Evolutionary conservation across 2,113 vertebrate species (phyloP), one percentile per base, ranked within the genome.

Genomic region (Semicossyphus pulcher): DNA sequence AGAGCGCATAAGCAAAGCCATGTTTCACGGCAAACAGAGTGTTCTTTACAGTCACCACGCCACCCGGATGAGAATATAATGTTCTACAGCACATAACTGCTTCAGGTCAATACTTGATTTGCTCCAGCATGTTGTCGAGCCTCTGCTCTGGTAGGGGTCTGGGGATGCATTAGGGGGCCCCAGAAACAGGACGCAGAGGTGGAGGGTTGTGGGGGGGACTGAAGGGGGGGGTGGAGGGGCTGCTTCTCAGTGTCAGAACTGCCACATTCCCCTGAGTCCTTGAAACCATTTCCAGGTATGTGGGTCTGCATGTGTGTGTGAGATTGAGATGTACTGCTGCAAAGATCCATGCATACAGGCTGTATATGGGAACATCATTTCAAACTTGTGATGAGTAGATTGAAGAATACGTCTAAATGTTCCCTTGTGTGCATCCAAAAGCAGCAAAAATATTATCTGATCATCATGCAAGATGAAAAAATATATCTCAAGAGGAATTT

Each of bases 61-160:
- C 94, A 94, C 94, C 95, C 94, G 93, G 95, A 96, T 96, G 96
- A 97, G 95, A 95, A 97, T 96, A 96, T 95, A 96, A 96, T 96
- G 96, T 96, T 96, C 93, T 91, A 91, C 91, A 91, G 94, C 93
- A 95, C 94, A 95, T 95, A 96, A 97, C 96, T 96, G 95, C 95
- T 97, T 92, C 93, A 95, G 96, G 96, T 98, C 97, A 96, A 94
- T 94, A 94, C 91, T 95, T 96, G 95, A 97, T 97, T 97, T 97
- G 95, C 96, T 95, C 94, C 93, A 88, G 93, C 94, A 92, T 95
- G 95, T 95, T 95, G 94, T 94, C 91, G 94, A 94, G 95, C 90
- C 93, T 94, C 93, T 93, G 93, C 93, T 94, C 92, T 95, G 93
- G 93, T 92, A 84, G 86, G 93, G 93, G 93, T 95, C 93, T 94